Percentiles rank a stretch among this genome's conserved stretches.
Evolutionary conservation across 2,888 invertebrate species (phyloP).

Genomic region (Apeira syringaria): DNA sequence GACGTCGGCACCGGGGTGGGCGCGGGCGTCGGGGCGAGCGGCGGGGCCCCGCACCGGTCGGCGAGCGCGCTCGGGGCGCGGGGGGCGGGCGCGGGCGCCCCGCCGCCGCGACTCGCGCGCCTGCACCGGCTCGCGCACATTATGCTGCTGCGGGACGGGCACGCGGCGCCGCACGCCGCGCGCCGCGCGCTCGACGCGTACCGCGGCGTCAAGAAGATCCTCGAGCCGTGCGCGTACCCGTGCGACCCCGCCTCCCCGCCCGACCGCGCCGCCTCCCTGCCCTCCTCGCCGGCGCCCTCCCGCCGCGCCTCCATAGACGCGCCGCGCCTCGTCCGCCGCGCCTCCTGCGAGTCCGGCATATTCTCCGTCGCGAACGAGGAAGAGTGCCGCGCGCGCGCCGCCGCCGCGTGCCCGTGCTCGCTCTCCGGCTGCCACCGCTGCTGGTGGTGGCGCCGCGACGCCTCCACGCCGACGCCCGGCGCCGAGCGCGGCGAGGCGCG

Average conservation of each 20-base stretch:
- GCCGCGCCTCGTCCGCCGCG: slow-evolving; percentile 79
- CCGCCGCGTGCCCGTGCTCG: slow-evolving; percentile 70
- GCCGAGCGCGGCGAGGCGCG: slow-evolving; percentile 26
- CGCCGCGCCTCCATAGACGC: slow-evolving; percentile 50
- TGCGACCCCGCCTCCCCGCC: slow-evolving; percentile 90
- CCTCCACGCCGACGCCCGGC: slow-evolving; percentile 27
- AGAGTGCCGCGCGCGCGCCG: slow-evolving; percentile 76
- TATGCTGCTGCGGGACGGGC: slow-evolving; percentile 93
- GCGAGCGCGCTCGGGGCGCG: slow-evolving; percentile 41
- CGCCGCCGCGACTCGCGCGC: slow-evolving; percentile 65
- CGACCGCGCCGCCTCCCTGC: slow-evolving; percentile 65
- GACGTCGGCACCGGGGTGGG: slow-evolving; percentile 45
- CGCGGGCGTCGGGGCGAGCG: slow-evolving; percentile 37
- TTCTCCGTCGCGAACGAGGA: slow-evolving; percentile 94
- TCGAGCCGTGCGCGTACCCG: slow-evolving; percentile 87
- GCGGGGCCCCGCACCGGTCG: slow-evolving; percentile 43
- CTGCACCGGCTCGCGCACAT: slow-evolving; percentile 91
- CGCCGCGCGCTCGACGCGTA: slow-evolving; percentile 90
- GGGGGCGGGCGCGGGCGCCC: slow-evolving; percentile 41
- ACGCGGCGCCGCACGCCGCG: slow-evolving; percentile 86
- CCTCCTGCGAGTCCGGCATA: slow-evolving; percentile 95
- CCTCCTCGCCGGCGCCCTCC: slow-evolving; percentile 62
- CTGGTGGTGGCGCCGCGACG: slow-evolving; percentile 66
- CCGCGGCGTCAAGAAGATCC: slow-evolving; percentile 92
- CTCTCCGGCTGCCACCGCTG: slow-evolving; percentile 69